Evolutionary conservation across 2,797 vertebrate species (phyloP), one percentile per base, ranked within the genome.

Genomic region (Echeneis naucrates): DNA sequence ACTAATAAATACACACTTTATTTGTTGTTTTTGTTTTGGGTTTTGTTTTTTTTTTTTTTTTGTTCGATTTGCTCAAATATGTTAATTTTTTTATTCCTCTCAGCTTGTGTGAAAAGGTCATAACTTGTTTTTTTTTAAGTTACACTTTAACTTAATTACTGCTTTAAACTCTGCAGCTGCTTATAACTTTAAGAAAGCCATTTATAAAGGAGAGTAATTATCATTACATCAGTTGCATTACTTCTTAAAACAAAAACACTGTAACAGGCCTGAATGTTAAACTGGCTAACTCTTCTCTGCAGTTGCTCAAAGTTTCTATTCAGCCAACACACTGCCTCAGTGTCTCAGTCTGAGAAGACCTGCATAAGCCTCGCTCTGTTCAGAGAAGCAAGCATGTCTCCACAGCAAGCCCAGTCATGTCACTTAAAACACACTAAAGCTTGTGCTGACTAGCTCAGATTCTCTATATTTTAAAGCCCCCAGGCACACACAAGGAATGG

Each of bases 361-460:
- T 35, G 72, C 81, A 92, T 88, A 93, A 87, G 53, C 68, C 33
- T 37, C 23, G 67, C 86, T 87, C 86, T 92, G 89, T 92, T 88
- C 62, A 59, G 5, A 62, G 30, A 47, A 62, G 70, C 59, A n/a
- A 60, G 64, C 63, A 35, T 8, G 73, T 68, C 78, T 55, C 10
- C 73, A 64, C 77, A 82, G 82, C 91, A 91, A 81, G 90, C 56
- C 81, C 24, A 9, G 71, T 89, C 91, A 88, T 50, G 91, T 80
- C 26, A 13, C 27, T 52, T 24, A n/a, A 57, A 72, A 81, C 82
- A 77, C 81, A 85, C 81, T 60, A 53, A 68, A 42, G 69, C 87
- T 79, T 86, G 85, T 78, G 71, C 78, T 7, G 70, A 85, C 88
- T 70, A 12, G 78, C 62, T 60, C 19, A 24, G 9, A 26, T 33